Evolutionary conservation across 2,113 vertebrate genomes (phyloP), one percentile per base, ranked within the genome.

Genomic region (Vidua chalybeata): DNA sequence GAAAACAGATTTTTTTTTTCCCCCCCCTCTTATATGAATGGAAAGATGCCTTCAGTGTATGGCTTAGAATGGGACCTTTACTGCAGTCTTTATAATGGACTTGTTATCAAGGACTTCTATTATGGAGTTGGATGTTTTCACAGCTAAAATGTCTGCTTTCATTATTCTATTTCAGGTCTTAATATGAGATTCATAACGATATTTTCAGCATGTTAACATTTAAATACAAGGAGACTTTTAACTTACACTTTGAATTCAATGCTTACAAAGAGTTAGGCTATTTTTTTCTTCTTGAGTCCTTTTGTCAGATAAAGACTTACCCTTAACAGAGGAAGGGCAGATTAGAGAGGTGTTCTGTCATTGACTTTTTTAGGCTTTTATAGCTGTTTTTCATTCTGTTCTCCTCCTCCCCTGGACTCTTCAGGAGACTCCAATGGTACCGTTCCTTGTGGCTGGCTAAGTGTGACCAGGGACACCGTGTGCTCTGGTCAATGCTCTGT

Each of bases 91-190:
- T 83, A 26, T 62, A 91, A 88, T 55, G 31, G 23, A 68, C 33
- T 30, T 49, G 4, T 33, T 95, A 63, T 84, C 45, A 58, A 69
- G 67, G 4, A 89, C 37, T 28, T 76, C 17, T 48, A 13, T 87
- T 68, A 80, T 66, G 73, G 87, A 89, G 13, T 9, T 73, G 22
- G 24, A 37, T 58, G 54, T 69, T 72, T 86, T 87, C 49, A 55
- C n/a, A 74, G 63, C 64, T 83, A 66, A 89, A 83, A 86, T 52
- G 4, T 43, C 37, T 93, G 10, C 41, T 94, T 93, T 88, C n/a
- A 58, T 93, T 85, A 85, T 71, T 93, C 10, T 77, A 6, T 80
- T 89, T 78, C 39, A 80, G 43, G 11, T 6, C 45, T 92, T 83
- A 89, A 58, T 55, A 58, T n/a, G 20, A 41, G 10, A 43, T 37